These are phyloP conservation scores for Drosophila paranaensis DNA, from an alignment of 2,888 invertebrate genomes.

Conservation along the genomic window DNA sequence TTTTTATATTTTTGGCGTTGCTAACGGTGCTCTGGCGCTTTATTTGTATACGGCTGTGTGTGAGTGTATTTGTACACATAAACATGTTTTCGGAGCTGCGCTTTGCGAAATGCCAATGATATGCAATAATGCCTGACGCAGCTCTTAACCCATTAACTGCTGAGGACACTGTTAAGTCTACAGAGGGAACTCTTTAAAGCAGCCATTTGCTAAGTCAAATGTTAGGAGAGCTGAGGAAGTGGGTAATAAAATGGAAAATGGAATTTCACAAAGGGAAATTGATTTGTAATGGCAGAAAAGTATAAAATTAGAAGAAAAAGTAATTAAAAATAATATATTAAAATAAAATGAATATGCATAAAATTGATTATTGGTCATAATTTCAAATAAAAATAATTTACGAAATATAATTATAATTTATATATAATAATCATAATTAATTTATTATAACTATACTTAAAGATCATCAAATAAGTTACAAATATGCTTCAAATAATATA, in stretches of 20 bases:
- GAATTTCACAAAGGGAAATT: too few relatives aligned
- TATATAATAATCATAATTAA: too few relatives aligned
- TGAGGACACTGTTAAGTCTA: slow-evolving; percentile 7
- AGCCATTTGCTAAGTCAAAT: background rate
- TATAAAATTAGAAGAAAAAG: background rate
- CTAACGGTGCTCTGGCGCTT: slow-evolving; percentile 68
- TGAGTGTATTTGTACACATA: slow-evolving; percentile 29
- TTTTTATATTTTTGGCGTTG: slow-evolving; percentile 54
- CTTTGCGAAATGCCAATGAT: slow-evolving; percentile 70
- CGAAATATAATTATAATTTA: too few relatives aligned
- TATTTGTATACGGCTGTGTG: slow-evolving; percentile 51
- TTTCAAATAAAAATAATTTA: too few relatives aligned
- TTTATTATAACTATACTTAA: too few relatives aligned
- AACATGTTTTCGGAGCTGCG: slow-evolving; percentile 66
- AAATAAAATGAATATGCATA: too few relatives aligned
- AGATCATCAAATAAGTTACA: too few relatives aligned
- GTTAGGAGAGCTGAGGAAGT: background rate
- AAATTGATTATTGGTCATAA: too few relatives aligned
- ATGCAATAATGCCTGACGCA: slow-evolving; percentile 60
- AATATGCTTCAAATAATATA: too few relatives aligned
- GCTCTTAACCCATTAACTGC: slow-evolving; percentile 58
- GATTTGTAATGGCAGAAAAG: too few relatives aligned
- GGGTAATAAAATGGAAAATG: too few relatives aligned
- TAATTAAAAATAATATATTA: background rate
- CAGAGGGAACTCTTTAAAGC: background rate